A percentile compares a stretch with the other conserved stretches of the same genome.
Evolutionary conservation across 2,888 invertebrate genomes (phyloP).

Genomic region (Sesamia inferens): DNA sequence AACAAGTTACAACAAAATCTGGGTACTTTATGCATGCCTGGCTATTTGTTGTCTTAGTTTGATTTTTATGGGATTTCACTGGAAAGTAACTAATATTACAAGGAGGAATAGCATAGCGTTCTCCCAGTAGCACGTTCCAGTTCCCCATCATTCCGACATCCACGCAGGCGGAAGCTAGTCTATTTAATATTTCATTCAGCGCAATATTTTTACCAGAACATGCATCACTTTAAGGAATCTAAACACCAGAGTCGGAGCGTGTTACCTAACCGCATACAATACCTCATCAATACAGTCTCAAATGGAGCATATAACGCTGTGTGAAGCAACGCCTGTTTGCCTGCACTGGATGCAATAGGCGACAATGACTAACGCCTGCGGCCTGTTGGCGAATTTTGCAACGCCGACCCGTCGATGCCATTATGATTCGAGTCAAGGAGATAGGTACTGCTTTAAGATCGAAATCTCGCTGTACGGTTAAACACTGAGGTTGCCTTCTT

Average conservation of each 20-base stretch:
- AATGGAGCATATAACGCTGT: conserved; percentile 61
- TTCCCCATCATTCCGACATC: not conserved
- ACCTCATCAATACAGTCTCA: conserved; percentile 58
- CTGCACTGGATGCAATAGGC: conserved; percentile 78
- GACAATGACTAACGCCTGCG: conserved; percentile 84
- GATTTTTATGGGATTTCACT: not conserved
- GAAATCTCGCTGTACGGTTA: conserved; percentile 78
- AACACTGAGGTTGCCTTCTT: conserved; percentile 77
- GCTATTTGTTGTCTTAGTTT: not conserved
- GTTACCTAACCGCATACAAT: conserved; percentile 55
- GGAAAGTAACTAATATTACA: not conserved
- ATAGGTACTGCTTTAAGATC: conserved; percentile 71
- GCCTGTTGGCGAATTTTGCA: conserved; percentile 82
- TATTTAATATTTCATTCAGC: conserved; percentile 9
- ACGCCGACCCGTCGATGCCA: conserved; percentile 80
- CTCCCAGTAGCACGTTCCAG: not conserved
- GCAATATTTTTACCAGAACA: conserved; percentile 38
- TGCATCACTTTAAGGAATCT: conserved; percentile 32
- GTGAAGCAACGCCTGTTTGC: conserved; percentile 66
- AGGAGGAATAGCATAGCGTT: not conserved
- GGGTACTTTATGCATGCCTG: too few species aligned
- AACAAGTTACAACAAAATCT: not conserved
- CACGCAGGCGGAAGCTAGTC: not conserved
- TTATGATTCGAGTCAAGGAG: conserved; percentile 84
- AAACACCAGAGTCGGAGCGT: conserved; percentile 27